These are phyloP conservation scores for Hecatera dysodea DNA, from an alignment of 2,888 invertebrate species.

Conservation along the genomic window DNA sequence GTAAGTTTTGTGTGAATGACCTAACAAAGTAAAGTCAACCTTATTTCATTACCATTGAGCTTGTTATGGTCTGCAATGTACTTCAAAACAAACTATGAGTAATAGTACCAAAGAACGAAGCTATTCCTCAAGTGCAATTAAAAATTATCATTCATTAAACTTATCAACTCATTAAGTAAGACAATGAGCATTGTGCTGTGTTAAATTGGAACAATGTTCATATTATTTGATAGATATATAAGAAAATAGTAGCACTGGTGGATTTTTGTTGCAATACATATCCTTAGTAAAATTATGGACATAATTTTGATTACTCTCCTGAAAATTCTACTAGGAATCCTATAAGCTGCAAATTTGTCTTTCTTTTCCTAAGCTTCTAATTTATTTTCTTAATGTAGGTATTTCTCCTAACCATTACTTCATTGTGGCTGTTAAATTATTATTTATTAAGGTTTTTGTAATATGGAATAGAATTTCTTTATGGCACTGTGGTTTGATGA, in stretches of 20 bases:
- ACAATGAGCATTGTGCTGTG: conserved; percentile 60
- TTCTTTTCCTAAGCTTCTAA: not conserved
- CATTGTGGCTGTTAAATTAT: too few relatives aligned
- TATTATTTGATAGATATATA: conserved; percentile 42
- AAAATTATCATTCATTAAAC: conserved; percentile 53
- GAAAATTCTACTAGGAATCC: not conserved
- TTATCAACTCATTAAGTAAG: conserved; percentile 61
- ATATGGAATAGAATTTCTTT: too few relatives aligned
- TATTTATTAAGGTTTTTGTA: too few relatives aligned
- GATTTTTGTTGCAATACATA: conserved; percentile 3
- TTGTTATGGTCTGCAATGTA: not conserved
- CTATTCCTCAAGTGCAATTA: conserved; percentile 40
- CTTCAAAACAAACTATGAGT: conserved; percentile 23
- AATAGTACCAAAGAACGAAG: conserved; percentile 33
- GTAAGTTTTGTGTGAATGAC: not conserved
- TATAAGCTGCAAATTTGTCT: not conserved
- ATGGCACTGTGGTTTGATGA: too few relatives aligned
- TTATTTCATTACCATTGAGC: not conserved
- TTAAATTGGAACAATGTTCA: conserved; percentile 33
- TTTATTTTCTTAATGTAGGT: too few relatives aligned
- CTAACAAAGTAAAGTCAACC: conserved; percentile 12
- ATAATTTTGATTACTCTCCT: too few relatives aligned
- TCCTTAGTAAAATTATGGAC: not conserved
- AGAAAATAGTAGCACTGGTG: conserved; percentile 8
- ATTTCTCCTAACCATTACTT: too few relatives aligned